Conservation (phyloP, 2,888 invertebrate genomes). For the Gisinianus flammeolus region DNA sequence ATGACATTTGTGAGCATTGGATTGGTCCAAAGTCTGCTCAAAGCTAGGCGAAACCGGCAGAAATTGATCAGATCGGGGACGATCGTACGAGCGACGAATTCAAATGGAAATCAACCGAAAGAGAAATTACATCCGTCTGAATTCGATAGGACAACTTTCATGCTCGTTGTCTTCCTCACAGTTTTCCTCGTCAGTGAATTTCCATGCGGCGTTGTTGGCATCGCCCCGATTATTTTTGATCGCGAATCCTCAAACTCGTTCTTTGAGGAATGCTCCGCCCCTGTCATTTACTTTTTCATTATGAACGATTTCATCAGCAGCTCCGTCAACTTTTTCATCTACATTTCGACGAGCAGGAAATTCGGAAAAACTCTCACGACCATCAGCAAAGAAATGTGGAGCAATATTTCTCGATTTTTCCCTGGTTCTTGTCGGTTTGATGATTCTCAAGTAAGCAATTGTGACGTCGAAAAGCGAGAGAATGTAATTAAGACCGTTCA, state of each 20-base stretch:
- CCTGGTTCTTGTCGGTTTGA: too few species aligned
- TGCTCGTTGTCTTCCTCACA: neutral
- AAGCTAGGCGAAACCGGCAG: neutral
- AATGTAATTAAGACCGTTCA: too few species aligned
- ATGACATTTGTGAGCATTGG: neutral
- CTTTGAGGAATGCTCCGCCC: neutral
- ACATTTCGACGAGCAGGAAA: neutral
- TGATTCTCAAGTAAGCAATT: too few species aligned
- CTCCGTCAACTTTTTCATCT: neutral
- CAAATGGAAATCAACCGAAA: neutral
- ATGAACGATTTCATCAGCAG: neutral
- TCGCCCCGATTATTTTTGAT: neutral
- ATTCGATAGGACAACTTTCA: neutral
- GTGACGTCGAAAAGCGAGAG: too few species aligned
- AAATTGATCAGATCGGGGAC: neutral
- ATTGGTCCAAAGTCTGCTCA: neutral
- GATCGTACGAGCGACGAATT: neutral
- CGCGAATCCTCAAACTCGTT: too few species aligned
- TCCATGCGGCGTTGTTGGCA: neutral
- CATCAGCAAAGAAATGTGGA: too few species aligned
- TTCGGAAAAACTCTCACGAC: neutral
- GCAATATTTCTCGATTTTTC: too few species aligned
- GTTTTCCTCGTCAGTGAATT: neutral
- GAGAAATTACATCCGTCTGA: neutral
- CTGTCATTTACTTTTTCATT: neutral